Percentiles rank a stretch among this genome's conserved stretches.
Conservation (phyloP, 2,888 invertebrate genomes). For the Drosophila siamana region DNA sequence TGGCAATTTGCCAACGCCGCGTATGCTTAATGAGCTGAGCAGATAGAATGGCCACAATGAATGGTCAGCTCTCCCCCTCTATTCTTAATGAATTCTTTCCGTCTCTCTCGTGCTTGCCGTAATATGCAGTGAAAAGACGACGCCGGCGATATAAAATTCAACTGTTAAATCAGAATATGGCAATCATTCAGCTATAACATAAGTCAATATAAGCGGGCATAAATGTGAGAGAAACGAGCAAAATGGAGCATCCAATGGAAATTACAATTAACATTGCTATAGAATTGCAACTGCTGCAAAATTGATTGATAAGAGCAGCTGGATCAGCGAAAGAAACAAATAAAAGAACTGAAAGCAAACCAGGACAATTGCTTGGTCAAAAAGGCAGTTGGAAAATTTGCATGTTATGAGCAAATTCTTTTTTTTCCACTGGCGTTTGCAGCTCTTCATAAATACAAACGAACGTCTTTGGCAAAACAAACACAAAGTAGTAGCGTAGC, state of each 20-base stretch:
- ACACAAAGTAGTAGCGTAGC: neutral
- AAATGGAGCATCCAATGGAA: neutral
- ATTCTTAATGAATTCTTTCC: neutral
- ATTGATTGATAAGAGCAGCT: conserved; percentile 1
- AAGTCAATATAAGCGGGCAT: neutral
- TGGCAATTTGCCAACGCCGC: conserved; percentile 71
- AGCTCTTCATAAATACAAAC: neutral
- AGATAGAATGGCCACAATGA: conserved; percentile 45
- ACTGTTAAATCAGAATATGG: conserved; percentile 34
- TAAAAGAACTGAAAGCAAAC: neutral
- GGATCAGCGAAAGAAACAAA: neutral
- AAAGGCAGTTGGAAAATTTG: neutral
- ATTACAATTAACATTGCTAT: neutral
- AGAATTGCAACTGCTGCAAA: neutral
- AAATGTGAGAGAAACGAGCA: neutral
- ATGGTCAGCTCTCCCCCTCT: conserved; percentile 9
- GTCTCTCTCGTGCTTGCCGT: neutral
- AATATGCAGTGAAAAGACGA: conserved; percentile 14
- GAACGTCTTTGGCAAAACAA: neutral
- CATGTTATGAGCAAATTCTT: neutral
- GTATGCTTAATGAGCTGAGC: conserved; percentile 71
- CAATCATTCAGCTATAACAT: conserved; percentile 28
- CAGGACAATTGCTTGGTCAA: neutral
- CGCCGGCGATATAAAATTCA: conserved; percentile 29
- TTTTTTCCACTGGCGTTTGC: neutral